Conservation (phyloP, 2,113 vertebrate genomes). For the Semnornis frantzii region DNA sequence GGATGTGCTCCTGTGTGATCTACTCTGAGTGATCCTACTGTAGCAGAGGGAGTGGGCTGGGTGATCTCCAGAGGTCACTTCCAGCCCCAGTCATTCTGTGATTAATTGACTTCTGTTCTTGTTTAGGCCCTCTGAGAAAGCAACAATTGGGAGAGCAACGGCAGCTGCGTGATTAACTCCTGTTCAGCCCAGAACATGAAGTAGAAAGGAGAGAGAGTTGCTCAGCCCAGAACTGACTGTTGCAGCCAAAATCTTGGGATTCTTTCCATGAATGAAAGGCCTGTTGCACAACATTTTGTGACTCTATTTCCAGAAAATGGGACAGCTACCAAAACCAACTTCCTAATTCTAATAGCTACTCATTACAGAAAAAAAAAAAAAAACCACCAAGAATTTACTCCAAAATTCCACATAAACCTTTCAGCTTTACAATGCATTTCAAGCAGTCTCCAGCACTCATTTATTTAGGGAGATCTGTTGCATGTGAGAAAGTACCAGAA, state of each 20-base stretch:
- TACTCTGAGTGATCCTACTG: too few relatives aligned
- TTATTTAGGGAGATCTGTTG: constrained; percentile 54
- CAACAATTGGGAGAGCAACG: neutral
- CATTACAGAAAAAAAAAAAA: constrained; percentile 55
- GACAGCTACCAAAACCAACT: constrained; percentile 49
- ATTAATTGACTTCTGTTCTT: neutral
- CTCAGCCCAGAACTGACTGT: neutral
- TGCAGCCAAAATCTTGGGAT: neutral
- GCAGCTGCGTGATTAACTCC: neutral
- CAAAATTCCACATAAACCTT: constrained; percentile 28
- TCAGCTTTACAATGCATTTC: constrained; percentile 45
- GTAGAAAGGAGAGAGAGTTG: neutral
- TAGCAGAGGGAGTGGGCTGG: too few relatives aligned
- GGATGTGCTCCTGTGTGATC: too few relatives aligned
- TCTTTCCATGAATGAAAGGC: neutral
- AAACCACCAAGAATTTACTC: neutral
- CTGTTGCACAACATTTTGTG: constrained; percentile 16
- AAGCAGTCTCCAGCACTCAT: constrained; percentile 54
- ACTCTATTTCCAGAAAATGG: neutral
- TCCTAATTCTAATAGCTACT: constrained; percentile 54
- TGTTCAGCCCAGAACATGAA: neutral
- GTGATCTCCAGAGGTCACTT: too few relatives aligned
- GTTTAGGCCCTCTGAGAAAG: neutral
- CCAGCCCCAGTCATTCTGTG: too few relatives aligned
- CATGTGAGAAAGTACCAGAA: constrained; percentile 63